These are phyloP conservation scores for Tragelaphus strepsiceros DNA, from an alignment of 2,113 vertebrate species.

Conservation along the genomic window DNA sequence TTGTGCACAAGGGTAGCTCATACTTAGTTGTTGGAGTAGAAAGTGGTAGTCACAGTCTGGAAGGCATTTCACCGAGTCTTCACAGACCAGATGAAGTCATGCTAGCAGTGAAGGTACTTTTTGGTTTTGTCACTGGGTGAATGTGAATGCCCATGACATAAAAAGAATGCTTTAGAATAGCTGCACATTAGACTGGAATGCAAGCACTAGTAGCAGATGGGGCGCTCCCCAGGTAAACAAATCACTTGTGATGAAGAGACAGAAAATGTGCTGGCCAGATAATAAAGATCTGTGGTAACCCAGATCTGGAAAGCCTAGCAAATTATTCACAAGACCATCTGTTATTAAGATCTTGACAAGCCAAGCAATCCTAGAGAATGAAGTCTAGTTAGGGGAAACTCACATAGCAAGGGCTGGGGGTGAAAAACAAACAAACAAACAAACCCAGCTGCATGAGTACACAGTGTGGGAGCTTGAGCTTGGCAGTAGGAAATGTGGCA, in stretches of 20 bases:
- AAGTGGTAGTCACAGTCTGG: background rate
- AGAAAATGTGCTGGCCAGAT: background rate
- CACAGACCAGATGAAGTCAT: background rate
- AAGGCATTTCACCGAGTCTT: background rate
- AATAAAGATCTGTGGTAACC: background rate
- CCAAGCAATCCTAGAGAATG: background rate
- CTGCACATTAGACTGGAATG: background rate
- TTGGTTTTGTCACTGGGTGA: background rate
- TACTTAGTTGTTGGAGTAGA: background rate
- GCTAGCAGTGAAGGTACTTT: background rate
- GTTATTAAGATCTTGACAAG: background rate
- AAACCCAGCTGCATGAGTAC: background rate
- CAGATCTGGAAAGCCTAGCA: conserved; percentile 5
- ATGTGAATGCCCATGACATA: background rate
- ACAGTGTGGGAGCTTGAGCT: background rate
- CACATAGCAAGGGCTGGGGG: background rate
- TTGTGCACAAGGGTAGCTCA: background rate
- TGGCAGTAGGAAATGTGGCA: background rate
- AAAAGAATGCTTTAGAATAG: conserved; percentile 4
- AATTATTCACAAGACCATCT: background rate
- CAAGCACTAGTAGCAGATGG: background rate
- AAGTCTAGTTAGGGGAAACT: background rate
- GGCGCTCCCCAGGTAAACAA: background rate
- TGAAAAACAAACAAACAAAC: background rate
- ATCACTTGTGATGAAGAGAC: background rate